These are phyloP conservation scores for Pristionchus pacificus DNA, from an alignment of 1,140 invertebrate species.

Conservation along the genomic window DNA sequence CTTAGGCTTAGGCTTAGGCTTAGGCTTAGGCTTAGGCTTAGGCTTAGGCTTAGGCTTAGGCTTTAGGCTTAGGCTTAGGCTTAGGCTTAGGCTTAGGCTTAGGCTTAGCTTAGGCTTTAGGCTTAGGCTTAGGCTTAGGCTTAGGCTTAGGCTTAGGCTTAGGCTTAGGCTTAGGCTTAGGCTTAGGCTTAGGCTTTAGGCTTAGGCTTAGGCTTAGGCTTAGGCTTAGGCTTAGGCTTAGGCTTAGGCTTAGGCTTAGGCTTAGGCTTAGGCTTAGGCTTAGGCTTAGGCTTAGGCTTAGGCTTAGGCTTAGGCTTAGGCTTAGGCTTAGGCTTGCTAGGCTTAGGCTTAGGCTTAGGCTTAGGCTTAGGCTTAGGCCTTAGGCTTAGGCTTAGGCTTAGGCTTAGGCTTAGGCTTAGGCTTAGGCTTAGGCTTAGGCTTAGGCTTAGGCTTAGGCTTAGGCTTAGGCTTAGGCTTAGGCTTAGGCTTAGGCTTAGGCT, in stretches of 20 bases:
- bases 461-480: slow-evolving; percentile 26
- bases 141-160: slow-evolving; percentile 25
- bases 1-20: slow-evolving; percentile 22
- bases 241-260: slow-evolving; percentile 26
- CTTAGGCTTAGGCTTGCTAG: slow-evolving; percentile 24
- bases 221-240: slow-evolving; percentile 26
- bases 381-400: slow-evolving; percentile 24
- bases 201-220: no score
- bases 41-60: slow-evolving; percentile 23
- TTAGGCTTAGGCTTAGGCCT: slow-evolving; percentile 24
- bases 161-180: slow-evolving; percentile 25
- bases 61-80: slow-evolving; percentile 26
- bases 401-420: slow-evolving; percentile 26
- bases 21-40: slow-evolving; percentile 21
- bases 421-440: slow-evolving; percentile 29
- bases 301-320: slow-evolving; percentile 25
- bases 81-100: slow-evolving; percentile 23
- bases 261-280: slow-evolving; percentile 25
- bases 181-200: slow-evolving; percentile 23
- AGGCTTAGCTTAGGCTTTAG: slow-evolving; percentile 20
- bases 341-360: slow-evolving; percentile 24
- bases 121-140: slow-evolving; percentile 26
- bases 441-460: slow-evolving; percentile 22
- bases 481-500: slow-evolving; percentile 28
- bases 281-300: slow-evolving; percentile 25